Percentiles rank a stretch among this genome's conserved stretches.
These are phyloP conservation scores for Chromobotia macracanthus DNA, from an alignment of 2,797 vertebrate genomes.

Conservation along the genomic window DNA sequence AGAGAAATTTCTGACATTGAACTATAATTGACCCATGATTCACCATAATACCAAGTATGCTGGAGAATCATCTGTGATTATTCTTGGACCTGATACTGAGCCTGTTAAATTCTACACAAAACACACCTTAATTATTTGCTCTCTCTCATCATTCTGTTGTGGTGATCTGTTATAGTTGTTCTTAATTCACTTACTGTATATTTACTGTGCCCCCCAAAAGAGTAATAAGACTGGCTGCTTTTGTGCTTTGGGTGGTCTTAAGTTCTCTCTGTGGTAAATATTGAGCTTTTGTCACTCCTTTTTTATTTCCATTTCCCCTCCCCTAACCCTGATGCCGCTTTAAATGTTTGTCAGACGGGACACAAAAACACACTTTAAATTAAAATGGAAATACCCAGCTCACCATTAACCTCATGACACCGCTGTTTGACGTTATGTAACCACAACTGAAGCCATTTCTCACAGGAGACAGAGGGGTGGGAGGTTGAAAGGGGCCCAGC, in stretches of 20 bases:
- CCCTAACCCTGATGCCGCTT: constrained; percentile 25
- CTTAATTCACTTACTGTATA: not conserved
- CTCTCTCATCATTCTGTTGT: not conserved
- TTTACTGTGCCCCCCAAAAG: not conserved
- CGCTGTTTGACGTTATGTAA: constrained; percentile 46
- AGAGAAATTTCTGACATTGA: not conserved
- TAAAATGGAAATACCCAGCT: constrained; percentile 56
- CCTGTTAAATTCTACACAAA: not conserved
- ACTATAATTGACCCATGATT: not conserved
- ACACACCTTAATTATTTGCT: not conserved
- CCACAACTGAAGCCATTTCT: constrained; percentile 32
- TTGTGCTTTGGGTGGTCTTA: not conserved
- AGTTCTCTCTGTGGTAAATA: constrained; percentile 10
- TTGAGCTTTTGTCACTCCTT: constrained; percentile 41
- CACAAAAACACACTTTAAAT: constrained; percentile 55
- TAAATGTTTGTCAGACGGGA: constrained; percentile 58
- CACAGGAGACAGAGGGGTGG: constrained; percentile 22
- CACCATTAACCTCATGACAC: constrained; percentile 52
- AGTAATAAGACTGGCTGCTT: constrained; percentile 11
- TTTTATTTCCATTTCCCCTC: constrained; percentile 32
- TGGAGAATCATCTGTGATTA: constrained; percentile 7
- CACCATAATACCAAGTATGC: not conserved
- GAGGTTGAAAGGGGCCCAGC: constrained; percentile 32
- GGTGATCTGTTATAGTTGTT: not conserved
- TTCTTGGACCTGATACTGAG: not conserved